These are phyloP conservation scores for Oegoconia quadripuncta DNA, from an alignment of 2,888 invertebrate genomes.

Conservation along the genomic window DNA sequence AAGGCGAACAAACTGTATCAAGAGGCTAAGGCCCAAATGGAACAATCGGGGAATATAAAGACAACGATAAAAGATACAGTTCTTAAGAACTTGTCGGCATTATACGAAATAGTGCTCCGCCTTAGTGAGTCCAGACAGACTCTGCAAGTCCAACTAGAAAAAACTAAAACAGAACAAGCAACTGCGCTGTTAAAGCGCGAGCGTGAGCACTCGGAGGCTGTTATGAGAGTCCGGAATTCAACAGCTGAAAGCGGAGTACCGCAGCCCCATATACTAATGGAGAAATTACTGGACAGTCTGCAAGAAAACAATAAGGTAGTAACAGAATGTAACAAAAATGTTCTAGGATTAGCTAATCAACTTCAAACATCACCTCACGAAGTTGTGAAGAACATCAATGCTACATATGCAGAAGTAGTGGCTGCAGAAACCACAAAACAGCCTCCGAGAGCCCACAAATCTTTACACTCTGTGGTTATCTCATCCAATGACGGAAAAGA, in stretches of 20 bases:
- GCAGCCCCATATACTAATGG: background rate
- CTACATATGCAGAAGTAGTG: too few relatives aligned
- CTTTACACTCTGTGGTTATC: background rate
- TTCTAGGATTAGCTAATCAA: too few relatives aligned
- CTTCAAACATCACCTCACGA: too few relatives aligned
- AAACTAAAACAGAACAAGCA: background rate
- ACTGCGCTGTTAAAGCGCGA: background rate
- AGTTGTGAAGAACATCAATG: background rate
- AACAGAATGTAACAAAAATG: too few relatives aligned
- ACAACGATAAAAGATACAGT: background rate
- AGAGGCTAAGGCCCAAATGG: background rate
- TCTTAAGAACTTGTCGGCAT: background rate
- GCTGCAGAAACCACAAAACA: too few relatives aligned
- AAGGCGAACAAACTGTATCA: constrained; percentile 1
- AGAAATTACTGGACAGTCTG: too few relatives aligned
- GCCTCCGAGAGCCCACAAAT: too few relatives aligned
- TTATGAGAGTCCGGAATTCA: background rate
- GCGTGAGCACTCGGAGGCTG: background rate
- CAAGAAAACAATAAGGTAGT: too few relatives aligned
- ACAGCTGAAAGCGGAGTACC: background rate
- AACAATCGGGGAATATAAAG: background rate
- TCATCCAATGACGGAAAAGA: background rate
- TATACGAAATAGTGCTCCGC: background rate
- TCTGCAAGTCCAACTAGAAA: background rate
- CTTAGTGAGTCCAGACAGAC: background rate